phyloP scores from a whole-genome alignment of 2,113 vertebrate species.

The Xiphophorus maculatus region DNA sequence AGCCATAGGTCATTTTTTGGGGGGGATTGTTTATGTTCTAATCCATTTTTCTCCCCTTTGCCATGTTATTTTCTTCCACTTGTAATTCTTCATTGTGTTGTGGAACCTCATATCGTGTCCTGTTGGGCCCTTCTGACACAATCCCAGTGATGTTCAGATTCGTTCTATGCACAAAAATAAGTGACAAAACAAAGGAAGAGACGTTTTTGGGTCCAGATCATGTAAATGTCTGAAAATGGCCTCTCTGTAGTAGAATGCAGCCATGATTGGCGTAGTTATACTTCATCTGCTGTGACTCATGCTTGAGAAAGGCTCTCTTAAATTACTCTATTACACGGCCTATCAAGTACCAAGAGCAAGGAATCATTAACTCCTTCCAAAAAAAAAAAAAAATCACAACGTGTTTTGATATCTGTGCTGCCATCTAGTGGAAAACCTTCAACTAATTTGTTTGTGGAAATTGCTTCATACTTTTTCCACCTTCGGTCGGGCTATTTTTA shows the following conservation, averaged over 20 bases:
- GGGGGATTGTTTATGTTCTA: not conserved
- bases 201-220: not conserved
- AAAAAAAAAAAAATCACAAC: not conserved
- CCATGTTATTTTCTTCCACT: not conserved
- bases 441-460: not conserved
- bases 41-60: not conserved
- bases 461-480: slow-evolving; percentile 14
- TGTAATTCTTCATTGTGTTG: not conserved
- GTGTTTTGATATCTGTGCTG: slow-evolving; percentile 14
- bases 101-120: not conserved
- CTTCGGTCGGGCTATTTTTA: slow-evolving; percentile 25
- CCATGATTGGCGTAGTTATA: not conserved
- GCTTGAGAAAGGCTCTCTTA: not conserved
- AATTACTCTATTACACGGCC: slow-evolving; percentile 1
- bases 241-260: not conserved
- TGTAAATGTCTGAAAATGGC: not conserved
- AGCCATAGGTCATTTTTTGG: not conserved
- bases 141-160: not conserved
- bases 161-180: not conserved
- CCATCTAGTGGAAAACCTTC: slow-evolving; percentile 45
- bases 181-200: not conserved
- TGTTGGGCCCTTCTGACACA: not conserved
- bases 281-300: not conserved
- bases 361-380: not conserved
- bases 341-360: not conserved